Percentiles rank a stretch among this genome's conserved stretches.
These are phyloP conservation scores for Macrocentrus cingulum DNA, from an alignment of 1,140 invertebrate species.

Conservation along the genomic window DNA sequence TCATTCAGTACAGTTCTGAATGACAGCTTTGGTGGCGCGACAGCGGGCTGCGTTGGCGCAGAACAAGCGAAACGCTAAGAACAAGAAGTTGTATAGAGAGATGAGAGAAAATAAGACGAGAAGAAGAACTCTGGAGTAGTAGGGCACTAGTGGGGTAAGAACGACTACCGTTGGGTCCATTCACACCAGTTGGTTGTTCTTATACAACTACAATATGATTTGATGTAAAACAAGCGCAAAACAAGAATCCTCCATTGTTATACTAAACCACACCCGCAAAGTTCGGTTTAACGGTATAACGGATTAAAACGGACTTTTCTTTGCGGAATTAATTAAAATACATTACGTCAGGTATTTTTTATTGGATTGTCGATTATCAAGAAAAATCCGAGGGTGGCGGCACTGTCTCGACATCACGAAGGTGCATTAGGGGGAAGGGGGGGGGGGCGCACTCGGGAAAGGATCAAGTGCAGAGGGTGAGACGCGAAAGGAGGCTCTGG, in stretches of 20 bases:
- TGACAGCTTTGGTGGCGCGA: no score
- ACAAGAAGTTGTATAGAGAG: conserved; percentile 12
- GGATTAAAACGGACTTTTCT: no score
- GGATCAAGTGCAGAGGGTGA: conserved; percentile 5
- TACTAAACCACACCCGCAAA: conserved; percentile 25
- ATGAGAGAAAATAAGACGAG: conserved; percentile 25
- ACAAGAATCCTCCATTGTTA: conserved; percentile 32
- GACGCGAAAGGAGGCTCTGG: conserved; percentile 26
- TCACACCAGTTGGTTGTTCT: conserved; percentile 28
- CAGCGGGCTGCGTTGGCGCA: not conserved
- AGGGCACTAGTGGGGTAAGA: conserved; percentile 33
- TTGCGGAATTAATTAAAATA: not conserved
- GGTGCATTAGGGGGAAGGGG: conserved; percentile 14
- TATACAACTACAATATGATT: conserved; percentile 30
- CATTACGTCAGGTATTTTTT: not conserved
- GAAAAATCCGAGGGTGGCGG: conserved; percentile 29
- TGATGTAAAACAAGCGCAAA: conserved; percentile 30
- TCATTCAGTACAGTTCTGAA: no score
- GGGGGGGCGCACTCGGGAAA: not conserved
- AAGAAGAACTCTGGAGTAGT: conserved; percentile 27
- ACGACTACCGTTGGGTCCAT: conserved; percentile 36
- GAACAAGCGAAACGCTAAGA: conserved; percentile 20
- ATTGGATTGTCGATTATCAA: conserved; percentile 19
- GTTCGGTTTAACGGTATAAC: no score
- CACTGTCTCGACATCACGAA: conserved; percentile 16